phyloP scores from a whole-genome alignment of 2,888 invertebrate species.

The Lasioglossum vierecki region DNA sequence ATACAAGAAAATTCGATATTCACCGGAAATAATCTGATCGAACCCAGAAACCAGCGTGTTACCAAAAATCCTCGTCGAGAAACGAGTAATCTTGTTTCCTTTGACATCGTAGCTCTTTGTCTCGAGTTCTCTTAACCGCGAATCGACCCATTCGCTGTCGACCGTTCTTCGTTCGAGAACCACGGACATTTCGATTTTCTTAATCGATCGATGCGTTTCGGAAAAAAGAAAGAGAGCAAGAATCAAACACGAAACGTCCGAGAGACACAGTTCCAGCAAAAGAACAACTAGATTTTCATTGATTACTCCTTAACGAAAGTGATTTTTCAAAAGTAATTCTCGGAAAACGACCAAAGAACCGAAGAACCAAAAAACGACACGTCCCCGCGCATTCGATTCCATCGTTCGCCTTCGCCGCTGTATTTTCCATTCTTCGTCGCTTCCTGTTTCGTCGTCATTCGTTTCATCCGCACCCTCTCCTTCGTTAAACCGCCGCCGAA shows the following conservation, averaged over 20 bases:
- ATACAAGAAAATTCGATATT: background rate
- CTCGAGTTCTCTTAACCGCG: background rate
- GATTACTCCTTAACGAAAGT: background rate
- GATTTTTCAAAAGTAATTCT: background rate
- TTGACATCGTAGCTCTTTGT: background rate
- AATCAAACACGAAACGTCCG: background rate
- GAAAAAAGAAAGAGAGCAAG: background rate
- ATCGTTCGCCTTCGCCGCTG: background rate
- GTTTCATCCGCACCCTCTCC: background rate
- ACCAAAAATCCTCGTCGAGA: background rate
- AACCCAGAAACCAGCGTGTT: background rate
- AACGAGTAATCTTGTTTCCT: background rate
- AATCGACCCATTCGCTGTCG: background rate
- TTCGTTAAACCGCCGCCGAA: conserved; percentile 7
- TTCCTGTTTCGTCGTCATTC: background rate
- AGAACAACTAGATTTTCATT: background rate
- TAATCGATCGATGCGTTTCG: background rate
- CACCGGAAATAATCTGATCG: background rate
- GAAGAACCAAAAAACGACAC: background rate
- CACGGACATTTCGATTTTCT: background rate
- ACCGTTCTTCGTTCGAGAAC: background rate
- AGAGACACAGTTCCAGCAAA: background rate
- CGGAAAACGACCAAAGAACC: conserved; percentile 13
- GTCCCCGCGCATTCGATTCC: background rate
- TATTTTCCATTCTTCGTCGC: background rate